Evolutionary conservation across 2,888 invertebrate genomes (phyloP), one percentile per base, ranked within the genome.

Genomic region (Agrochola macilenta): DNA sequence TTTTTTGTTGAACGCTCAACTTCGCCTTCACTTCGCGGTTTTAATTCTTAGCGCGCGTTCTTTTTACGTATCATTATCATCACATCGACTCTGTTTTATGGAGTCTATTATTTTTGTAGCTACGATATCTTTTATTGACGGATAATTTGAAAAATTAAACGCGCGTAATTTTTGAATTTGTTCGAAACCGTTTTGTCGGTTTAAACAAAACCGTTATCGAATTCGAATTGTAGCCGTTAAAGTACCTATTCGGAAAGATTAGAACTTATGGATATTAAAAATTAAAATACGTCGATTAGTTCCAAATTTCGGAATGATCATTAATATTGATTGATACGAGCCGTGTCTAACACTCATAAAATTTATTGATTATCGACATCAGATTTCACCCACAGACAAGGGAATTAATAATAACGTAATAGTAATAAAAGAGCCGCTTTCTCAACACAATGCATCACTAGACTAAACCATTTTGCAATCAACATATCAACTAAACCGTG

Each of bases 401-500:
- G 93, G 91, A 91, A 91, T 93, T 91, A 90, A 91, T 94, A 93
- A 91, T 92, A 92, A 89, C 90, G 91, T 92, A 91, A 92, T 90
- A 91, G 90, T 91, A 91, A 93, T 93, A 93, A 94, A 93, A 92
- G 88, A 78, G 82, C 91, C 89, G 93, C 94, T 96, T 94, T 95
- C 94, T 91, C 90, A 92, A 93, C 92, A 94, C 94, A 95, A 94
- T 94, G 93, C 93, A 91, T 93, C 93, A 90, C 89, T 91, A 79
- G 90, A 87, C 90, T 87, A 89, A 90, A 92, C 91, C 92, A 92
- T 95, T 94, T 94, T 91, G 94, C 94, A 95, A 96, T 95, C 95
- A 95, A 94, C 95, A 95, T 94, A 95, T 95, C 95, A 95, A 94
- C 94, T 94, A 93, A 93, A 94, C 94, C 96, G 96, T 96, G 92